phyloP scores from a whole-genome alignment of 2,888 invertebrate genomes.

The Coremacera marginata region DNA sequence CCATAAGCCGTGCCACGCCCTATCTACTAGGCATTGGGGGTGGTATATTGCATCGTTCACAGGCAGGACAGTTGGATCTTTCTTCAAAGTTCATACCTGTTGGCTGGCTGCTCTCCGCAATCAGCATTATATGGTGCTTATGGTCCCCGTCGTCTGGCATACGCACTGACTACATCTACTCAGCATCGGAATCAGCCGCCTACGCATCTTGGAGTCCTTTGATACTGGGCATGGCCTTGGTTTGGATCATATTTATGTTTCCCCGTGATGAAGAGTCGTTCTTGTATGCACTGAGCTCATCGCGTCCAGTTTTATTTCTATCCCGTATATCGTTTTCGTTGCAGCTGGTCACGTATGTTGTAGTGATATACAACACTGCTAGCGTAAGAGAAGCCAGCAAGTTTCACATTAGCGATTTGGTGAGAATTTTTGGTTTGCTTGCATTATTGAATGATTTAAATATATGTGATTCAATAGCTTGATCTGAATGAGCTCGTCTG shows the following conservation, averaged over 20 bases:
- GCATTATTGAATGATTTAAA: too few species aligned
- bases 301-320: conserved; percentile 73
- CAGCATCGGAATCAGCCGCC: conserved; percentile 73
- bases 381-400: conserved; percentile 74
- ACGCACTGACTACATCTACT: conserved; percentile 74
- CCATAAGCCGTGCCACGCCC: conserved; percentile 76
- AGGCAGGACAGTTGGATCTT: conserved; percentile 62
- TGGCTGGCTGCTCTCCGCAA: conserved; percentile 60
- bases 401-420: conserved; percentile 73
- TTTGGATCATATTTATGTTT: conserved; percentile 75
- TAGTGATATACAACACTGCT: conserved; percentile 77
- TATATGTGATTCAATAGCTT: conserved; percentile 69
- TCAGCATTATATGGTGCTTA: conserved; percentile 70
- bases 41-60: conserved; percentile 70
- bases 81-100: conserved; percentile 67
- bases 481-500: conserved; percentile 72
- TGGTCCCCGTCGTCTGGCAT: conserved; percentile 75
- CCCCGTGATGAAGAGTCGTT: conserved; percentile 53
- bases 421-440: conserved; percentile 70
- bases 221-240: conserved; percentile 73
- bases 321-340: conserved; percentile 78
- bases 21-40: conserved; percentile 76
- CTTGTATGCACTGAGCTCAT: conserved; percentile 69
- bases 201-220: conserved; percentile 77
- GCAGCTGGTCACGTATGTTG: conserved; percentile 76